Evolutionary conservation across 2,888 invertebrate genomes (phyloP).

Genomic region (Hydrotaea cyrtoneurina): DNA sequence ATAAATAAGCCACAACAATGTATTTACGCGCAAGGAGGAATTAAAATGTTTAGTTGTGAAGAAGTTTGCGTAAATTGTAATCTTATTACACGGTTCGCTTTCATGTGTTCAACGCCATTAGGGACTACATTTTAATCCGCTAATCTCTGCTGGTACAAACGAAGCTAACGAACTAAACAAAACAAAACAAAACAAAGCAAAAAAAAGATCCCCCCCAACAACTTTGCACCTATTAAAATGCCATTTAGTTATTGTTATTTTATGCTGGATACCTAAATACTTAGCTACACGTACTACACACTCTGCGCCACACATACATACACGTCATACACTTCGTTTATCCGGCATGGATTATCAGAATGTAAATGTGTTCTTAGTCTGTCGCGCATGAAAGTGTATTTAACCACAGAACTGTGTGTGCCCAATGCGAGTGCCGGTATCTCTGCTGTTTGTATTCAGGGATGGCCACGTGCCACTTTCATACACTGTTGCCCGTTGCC

Average conservation of each 20-base stretch:
- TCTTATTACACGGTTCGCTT: conserved; percentile 24
- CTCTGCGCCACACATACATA: not conserved
- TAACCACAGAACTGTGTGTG: conserved; percentile 9
- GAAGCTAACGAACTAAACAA: too few species aligned
- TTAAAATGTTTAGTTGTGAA: not conserved
- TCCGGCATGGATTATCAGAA: not conserved
- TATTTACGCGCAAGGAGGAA: not conserved
- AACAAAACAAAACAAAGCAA: not conserved
- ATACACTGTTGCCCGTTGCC: not conserved
- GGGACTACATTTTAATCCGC: conserved; percentile 34
- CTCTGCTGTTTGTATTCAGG: not conserved
- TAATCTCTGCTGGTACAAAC: conserved; percentile 30
- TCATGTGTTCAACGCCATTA: not conserved
- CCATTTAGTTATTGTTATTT: conserved; percentile 33
- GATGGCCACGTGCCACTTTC: not conserved
- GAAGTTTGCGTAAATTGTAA: conserved; percentile 4
- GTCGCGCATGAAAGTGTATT: not conserved
- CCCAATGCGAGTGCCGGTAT: not conserved
- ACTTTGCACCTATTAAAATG: conserved; percentile 48
- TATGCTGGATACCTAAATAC: not conserved
- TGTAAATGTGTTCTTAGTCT: not conserved
- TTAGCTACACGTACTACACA: not conserved
- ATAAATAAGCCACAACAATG: conserved; percentile 1
- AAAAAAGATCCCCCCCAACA: not conserved
- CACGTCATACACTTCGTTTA: not conserved